Percentiles rank a stretch among this genome's conserved stretches.
Evolutionary conservation across 2,113 vertebrate genomes (phyloP).

Genomic region (Sylvicapra grimmia): DNA sequence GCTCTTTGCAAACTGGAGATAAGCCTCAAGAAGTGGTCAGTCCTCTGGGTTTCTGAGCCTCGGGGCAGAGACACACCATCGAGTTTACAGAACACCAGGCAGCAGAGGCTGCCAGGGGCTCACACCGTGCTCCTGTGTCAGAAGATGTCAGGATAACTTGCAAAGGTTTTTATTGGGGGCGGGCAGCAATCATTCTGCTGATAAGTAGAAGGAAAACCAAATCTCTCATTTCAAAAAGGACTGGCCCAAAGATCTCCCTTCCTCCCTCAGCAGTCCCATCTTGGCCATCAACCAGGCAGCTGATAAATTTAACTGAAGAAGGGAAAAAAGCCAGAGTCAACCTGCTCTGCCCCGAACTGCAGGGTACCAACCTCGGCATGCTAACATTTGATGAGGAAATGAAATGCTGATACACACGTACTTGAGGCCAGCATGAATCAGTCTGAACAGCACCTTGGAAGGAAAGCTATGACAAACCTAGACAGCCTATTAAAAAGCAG

Average conservation of each 20-base stretch:
- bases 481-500: neutral
- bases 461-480: neutral
- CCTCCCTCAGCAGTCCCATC: neutral
- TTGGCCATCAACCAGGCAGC: neutral
- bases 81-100: conserved; percentile 84
- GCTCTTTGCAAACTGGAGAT: conserved; percentile 91
- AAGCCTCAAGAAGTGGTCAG: conserved; percentile 89
- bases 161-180: neutral
- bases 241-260: conserved; percentile 48
- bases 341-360: neutral
- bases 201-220: neutral
- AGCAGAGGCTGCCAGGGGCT: conserved; percentile 81
- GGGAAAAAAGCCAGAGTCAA: neutral
- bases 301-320: conserved; percentile 23
- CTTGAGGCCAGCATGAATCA: neutral
- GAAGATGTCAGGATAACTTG: conserved; percentile 37
- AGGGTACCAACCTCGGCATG: neutral
- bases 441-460: neutral
- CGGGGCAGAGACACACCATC: conserved; percentile 84
- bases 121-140: conserved; percentile 64
- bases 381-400: neutral
- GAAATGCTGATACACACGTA: neutral
- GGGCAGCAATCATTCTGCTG: neutral
- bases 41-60: conserved; percentile 90
- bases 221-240: neutral